Evolutionary conservation across 2,113 vertebrate genomes (phyloP).

Genomic region (Pavo muticus): DNA sequence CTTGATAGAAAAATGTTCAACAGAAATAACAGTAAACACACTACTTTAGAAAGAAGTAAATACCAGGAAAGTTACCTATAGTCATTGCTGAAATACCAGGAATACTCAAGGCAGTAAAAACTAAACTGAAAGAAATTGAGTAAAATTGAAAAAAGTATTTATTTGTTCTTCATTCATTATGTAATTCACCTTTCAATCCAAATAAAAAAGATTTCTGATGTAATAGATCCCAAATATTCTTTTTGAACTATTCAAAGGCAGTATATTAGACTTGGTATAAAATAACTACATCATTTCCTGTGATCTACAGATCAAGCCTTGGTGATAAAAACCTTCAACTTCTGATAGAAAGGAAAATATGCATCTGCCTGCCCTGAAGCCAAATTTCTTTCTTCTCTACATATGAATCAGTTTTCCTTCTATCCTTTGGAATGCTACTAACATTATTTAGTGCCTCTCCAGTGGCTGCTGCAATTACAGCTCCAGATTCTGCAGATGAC

Average conservation of each 20-base stretch:
- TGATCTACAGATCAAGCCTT: neutral
- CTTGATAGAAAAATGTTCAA: accelerated
- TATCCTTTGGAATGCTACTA: neutral
- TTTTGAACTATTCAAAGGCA: neutral
- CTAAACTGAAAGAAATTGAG: neutral
- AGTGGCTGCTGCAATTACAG: neutral
- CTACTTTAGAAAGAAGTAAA: neutral
- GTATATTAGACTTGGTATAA: neutral
- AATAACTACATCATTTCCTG: neutral
- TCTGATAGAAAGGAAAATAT: neutral
- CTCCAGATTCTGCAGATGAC: neutral
- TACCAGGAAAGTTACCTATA: neutral
- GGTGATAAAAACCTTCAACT: neutral
- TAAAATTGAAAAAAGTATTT: neutral
- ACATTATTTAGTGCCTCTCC: neutral
- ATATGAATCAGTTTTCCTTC: neutral
- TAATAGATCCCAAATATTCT: neutral
- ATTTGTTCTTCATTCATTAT: neutral
- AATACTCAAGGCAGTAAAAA: neutral
- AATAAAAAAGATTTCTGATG: neutral
- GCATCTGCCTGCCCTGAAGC: neutral
- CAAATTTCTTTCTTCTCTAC: slow-evolving; percentile 24
- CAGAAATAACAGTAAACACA: neutral
- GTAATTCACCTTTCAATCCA: neutral
- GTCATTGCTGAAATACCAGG: neutral